Percentiles rank a stretch among this genome's conserved stretches.
Conservation (phyloP, 2,888 invertebrate species). For the Sphinx pinastri region DNA sequence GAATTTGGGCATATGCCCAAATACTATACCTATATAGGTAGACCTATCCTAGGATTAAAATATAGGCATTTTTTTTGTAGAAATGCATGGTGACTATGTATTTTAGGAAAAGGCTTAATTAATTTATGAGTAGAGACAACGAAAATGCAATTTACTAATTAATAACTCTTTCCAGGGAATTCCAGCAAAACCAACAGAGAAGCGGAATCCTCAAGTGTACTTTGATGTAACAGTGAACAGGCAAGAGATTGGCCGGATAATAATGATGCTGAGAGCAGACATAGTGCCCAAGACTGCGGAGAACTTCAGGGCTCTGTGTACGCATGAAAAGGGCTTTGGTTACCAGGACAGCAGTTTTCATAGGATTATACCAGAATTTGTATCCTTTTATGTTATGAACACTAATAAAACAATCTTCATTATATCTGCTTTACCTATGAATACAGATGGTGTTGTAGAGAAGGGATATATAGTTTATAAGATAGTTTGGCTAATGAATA, state of each 20-base stretch:
- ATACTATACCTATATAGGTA: too few species aligned
- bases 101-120: too few species aligned
- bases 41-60: too few species aligned
- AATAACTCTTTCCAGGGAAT: conserved; percentile 49
- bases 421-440: too few species aligned
- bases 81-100: too few species aligned
- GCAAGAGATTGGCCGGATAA: conserved; percentile 93
- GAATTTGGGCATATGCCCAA: too few species aligned
- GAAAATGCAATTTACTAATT: conserved; percentile 43
- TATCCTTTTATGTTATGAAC: conserved; percentile 85
- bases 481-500: too few species aligned
- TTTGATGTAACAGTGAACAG: conserved; percentile 97
- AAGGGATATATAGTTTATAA: not conserved
- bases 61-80: too few species aligned
- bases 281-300: conserved; percentile 97
- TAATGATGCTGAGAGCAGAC: conserved; percentile 96
- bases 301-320: conserved; percentile 96
- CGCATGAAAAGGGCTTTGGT: conserved; percentile 98
- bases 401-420: not conserved
- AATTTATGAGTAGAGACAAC: too few species aligned
- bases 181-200: conserved; percentile 65
- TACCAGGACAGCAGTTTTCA: conserved; percentile 96
- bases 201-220: conserved; percentile 95
- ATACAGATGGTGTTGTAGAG: not conserved
- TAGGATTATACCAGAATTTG: conserved; percentile 98